A percentile compares a stretch with the other conserved stretches of the same genome.
Evolutionary conservation across 2,797 vertebrate species (phyloP).

Genomic region (Synanceia verrucosa): DNA sequence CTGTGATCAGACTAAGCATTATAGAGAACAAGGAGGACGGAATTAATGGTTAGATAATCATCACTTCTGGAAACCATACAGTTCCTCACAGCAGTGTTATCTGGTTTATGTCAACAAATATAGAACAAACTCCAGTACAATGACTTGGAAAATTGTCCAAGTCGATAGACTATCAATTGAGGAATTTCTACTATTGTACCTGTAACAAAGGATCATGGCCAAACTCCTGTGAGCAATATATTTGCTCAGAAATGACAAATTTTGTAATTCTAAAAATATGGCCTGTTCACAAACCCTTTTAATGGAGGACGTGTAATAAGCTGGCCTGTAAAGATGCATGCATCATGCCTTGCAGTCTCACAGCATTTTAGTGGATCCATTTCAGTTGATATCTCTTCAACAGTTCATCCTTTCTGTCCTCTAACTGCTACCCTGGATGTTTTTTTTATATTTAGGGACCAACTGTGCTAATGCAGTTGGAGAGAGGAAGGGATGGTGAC

Average conservation of each 20-base stretch:
- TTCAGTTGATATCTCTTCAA: constrained; percentile 16
- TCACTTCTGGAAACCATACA: neutral
- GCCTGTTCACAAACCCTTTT: neutral
- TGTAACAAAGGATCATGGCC: neutral
- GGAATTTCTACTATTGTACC: neutral
- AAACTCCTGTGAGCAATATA: neutral
- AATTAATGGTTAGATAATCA: no score
- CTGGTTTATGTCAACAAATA: constrained; percentile 2
- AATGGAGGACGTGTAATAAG: neutral
- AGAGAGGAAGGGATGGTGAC: neutral
- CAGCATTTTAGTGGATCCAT: neutral
- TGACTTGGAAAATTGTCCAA: neutral
- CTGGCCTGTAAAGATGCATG: neutral
- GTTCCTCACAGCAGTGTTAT: neutral
- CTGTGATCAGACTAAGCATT: neutral
- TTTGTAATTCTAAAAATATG: neutral
- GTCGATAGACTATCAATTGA: neutral
- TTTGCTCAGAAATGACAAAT: neutral
- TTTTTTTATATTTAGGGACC: neutral
- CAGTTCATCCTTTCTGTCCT: constrained; percentile 4
- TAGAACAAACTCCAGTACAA: neutral
- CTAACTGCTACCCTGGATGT: neutral
- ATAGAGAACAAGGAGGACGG: neutral
- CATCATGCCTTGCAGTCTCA: neutral
- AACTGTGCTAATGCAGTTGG: neutral